Evolutionary conservation across 35 echinoderm and acorn worm genomes (phyloP).

Genomic region (Strongylocentrotus purpuratus): DNA sequence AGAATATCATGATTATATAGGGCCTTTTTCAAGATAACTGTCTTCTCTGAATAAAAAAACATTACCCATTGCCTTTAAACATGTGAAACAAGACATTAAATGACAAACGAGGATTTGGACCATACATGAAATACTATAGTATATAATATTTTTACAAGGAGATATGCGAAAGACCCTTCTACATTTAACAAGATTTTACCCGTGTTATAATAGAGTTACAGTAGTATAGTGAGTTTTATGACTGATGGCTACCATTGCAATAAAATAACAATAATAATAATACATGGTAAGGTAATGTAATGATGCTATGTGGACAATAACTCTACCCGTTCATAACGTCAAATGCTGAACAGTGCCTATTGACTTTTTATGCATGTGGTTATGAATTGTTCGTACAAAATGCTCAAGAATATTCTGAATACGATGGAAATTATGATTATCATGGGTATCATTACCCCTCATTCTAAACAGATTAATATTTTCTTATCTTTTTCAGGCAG

Average conservation of each 20-base stretch:
- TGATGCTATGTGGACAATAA: too few relatives aligned
- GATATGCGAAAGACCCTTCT: background rate
- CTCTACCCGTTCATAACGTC: too few relatives aligned
- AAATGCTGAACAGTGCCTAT: too few relatives aligned
- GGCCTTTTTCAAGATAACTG: background rate
- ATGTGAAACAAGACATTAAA: background rate
- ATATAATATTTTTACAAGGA: background rate
- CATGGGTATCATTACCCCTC: too few relatives aligned
- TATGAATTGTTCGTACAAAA: too few relatives aligned
- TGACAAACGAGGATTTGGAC: background rate
- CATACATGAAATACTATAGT: background rate
- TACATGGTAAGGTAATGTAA: background rate
- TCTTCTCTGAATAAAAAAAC: background rate
- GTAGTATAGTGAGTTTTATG: background rate
- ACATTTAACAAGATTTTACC: background rate
- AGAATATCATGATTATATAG: too few relatives aligned
- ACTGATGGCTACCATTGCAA: background rate
- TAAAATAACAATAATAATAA: background rate
- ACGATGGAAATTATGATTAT: too few relatives aligned
- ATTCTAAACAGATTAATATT: too few relatives aligned
- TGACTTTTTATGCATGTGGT: too few relatives aligned
- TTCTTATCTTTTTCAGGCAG: too few relatives aligned
- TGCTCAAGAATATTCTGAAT: too few relatives aligned
- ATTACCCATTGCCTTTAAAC: background rate
- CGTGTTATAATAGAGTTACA: background rate